Evolutionary conservation across 2,888 invertebrate species (phyloP), one percentile per base, ranked within the genome.

Genomic region (Philereme transversata): DNA sequence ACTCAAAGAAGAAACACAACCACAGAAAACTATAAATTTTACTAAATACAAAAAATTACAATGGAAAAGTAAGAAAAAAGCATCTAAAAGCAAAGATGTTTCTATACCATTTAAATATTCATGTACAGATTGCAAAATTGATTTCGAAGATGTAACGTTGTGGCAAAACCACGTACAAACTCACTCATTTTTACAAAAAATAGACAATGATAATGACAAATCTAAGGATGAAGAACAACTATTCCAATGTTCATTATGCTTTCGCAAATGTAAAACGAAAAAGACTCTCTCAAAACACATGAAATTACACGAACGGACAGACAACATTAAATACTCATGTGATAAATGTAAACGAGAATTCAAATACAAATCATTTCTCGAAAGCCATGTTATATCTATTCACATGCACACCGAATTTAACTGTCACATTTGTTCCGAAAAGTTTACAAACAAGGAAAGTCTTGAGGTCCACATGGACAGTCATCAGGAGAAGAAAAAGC

Each of bases 361-460:
- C 60, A 92, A 93, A n/a, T 92, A 93, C 38, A 84, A 89, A 62
- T 91, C 93, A 0, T 93, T 91, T 65, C 79, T 94, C 50, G 89
- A 92, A 5, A 93, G 92, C 8, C 94, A 94, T 63, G 83, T 93
- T 54, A 43, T 88, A 65, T 73, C 92, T 10, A 76, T 86, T 44
- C 93, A 93, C 57, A 90, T 92, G 22, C 86, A 86, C 34, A 85
- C 87, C 47, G 91, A 88, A 0, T 88, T 84, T 38, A 79, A 80
- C 8, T 94, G 94, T 60, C 79, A 87, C 0, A 73, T 86, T n/a
- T 94, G 94, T 52, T 61, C 77, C 0, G 76, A 87, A 57, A 79
- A 77, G 4, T 94, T 90, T 57, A 73, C 84, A 0, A 84, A 83
- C 0, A 83, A 90, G 66, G 87, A 90, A 5, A 83, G 83, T 35